phyloP scores from a whole-genome alignment of 2,797 vertebrate genomes.

The Orientallactaga sibirica region DNA sequence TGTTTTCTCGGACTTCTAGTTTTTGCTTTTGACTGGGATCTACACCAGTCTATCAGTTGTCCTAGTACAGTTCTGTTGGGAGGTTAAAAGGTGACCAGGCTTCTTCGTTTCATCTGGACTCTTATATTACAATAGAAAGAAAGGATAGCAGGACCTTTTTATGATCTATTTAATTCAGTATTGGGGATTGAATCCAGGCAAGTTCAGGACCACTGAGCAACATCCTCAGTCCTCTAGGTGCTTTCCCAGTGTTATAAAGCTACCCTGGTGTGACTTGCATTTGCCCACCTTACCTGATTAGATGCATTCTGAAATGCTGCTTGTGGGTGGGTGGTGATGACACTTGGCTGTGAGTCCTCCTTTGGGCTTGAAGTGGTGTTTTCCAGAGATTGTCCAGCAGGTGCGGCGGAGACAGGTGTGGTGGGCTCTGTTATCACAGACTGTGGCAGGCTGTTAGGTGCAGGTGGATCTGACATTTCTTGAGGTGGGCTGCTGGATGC shows the following conservation, averaged over 20 bases:
- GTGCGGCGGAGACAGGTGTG: neutral
- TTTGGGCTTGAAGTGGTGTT: neutral
- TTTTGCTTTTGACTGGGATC: neutral
- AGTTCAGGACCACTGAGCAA: neutral
- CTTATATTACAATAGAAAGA: neutral
- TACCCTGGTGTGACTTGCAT: neutral
- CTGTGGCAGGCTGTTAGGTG: neutral
- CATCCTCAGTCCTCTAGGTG: neutral
- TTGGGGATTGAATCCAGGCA: neutral
- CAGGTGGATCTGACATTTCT: neutral
- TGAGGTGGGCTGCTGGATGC: too few species aligned
- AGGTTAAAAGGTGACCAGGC: neutral
- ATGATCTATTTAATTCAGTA: neutral
- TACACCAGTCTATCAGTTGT: neutral
- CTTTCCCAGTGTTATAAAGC: neutral
- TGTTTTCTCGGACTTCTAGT: neutral
- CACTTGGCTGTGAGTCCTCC: neutral
- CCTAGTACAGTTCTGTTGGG: neutral
- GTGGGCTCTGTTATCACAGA: neutral
- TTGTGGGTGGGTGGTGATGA: neutral
- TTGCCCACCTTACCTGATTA: constrained; percentile 2
- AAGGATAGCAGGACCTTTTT: neutral
- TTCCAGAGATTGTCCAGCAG: neutral
- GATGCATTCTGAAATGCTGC: neutral
- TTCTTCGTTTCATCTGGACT: neutral